Evolutionary conservation across 2,888 invertebrate species (phyloP), one percentile per base, ranked within the genome.

Genomic region (Chesias legatella): DNA sequence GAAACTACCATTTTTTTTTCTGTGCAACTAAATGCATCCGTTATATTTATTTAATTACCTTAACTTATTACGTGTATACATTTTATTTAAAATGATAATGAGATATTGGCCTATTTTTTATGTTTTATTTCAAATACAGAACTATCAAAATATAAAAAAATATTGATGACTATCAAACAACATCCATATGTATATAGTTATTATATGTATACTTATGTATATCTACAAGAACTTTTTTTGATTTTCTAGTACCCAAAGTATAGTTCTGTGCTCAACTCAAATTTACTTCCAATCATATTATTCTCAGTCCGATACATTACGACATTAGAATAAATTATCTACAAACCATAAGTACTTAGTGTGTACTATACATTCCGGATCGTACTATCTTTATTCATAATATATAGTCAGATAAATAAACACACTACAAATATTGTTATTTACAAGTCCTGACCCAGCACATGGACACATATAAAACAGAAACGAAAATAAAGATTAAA

Each of bases 91-190:
- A 84, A 84, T 79, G 79, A 84, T 82, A 83, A 82, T 79, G 79
- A 85, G 79, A 82, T 76, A 81, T 84, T 84, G 86, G 84, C 85
- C 78, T 86, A 85, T 83, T 77, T 77, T 76, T 77, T 77, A 70
- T 77, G 79, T 76, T 2, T 79, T 65, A 56, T 60, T 69, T 79
- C 73, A 79, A 84, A 88, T 88, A 89, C 88, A 89, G 88, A 88
- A 88, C 88, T 89, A 88, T 88, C 89, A 88, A 89, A 88, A 89
- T 89, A 88, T 88, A 88, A 89, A 89, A 86, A 89, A 88, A 88
- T 88, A 88, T 88, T 73, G 84, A 85, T 81, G 84, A 88, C 85
- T 86, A 88, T 88, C 84, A 86, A 85, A 85, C 85, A 83, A 86
- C 86, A 83, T 86, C 78, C 79, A 83, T 81, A 80, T 84, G 83